phyloP scores from a whole-genome alignment of 2,113 vertebrate species.

The Halichoerus grypus region DNA sequence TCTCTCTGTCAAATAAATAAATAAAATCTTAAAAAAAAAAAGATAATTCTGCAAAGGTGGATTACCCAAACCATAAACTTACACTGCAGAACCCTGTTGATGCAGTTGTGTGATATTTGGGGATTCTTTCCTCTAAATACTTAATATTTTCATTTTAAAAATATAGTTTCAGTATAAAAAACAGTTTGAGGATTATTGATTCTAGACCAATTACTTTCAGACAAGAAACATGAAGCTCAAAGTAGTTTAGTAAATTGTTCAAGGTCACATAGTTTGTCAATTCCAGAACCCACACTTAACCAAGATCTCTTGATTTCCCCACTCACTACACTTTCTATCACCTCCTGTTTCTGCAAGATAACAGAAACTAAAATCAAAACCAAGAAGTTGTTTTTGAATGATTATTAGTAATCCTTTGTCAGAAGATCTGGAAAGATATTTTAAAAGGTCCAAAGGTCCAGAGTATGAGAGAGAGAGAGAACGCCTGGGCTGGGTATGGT shows the following conservation, averaged over 20 bases:
- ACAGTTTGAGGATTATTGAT: background rate
- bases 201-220: background rate
- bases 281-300: background rate
- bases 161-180: background rate
- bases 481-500: too few species aligned
- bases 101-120: background rate
- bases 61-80: background rate
- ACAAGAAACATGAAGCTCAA: background rate
- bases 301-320: background rate
- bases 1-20: too few species aligned
- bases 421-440: background rate
- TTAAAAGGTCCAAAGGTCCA: background rate
- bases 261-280: background rate
- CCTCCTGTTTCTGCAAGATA: background rate
- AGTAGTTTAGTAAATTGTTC: background rate
- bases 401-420: background rate
- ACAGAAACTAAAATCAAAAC: background rate
- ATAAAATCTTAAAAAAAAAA: background rate
- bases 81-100: background rate
- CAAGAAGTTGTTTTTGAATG: background rate
- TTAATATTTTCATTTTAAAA: background rate
- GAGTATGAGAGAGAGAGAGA: background rate
- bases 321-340: background rate
- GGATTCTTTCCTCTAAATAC: background rate
- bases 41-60: background rate